Percentiles rank a stretch among this genome's conserved stretches.
phyloP scores from a whole-genome alignment of 2,113 vertebrate species.

The Larimichthys crocea region DNA sequence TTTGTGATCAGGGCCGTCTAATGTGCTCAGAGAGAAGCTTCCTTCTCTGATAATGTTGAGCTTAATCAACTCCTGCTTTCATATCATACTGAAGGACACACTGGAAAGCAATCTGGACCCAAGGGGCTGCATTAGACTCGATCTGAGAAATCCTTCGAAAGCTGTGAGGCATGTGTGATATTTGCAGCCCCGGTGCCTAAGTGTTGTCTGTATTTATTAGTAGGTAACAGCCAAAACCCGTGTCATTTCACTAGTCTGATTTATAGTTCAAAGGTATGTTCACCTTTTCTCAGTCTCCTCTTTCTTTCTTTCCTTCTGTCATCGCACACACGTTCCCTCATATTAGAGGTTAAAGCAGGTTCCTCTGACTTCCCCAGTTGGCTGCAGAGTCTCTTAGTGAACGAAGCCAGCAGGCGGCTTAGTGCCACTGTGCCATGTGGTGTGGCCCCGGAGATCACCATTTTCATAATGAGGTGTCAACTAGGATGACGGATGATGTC shows the following conservation, averaged over 20 bases:
- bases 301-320: not conserved
- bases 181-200: not conserved
- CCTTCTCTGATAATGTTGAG: constrained; percentile 5
- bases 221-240: not conserved
- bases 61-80: constrained; percentile 51
- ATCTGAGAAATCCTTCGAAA: constrained; percentile 34
- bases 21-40: not conserved
- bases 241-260: not conserved
- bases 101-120: constrained; percentile 1
- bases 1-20: not conserved
- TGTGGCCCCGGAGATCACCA: constrained; percentile 25
- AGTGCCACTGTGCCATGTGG: constrained; percentile 45
- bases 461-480: constrained; percentile 55
- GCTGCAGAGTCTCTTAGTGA: constrained; percentile 6
- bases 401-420: constrained; percentile 27
- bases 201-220: not conserved
- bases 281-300: not conserved
- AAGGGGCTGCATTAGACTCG: constrained; percentile 8
- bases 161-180: constrained; percentile 27
- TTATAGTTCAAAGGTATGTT: not conserved
- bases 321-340: not conserved
- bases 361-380: constrained; percentile 16
- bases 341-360: not conserved
- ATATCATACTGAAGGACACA: constrained; percentile 26
- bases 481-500: constrained; percentile 41